Evolutionary conservation across 2,113 vertebrate species (phyloP).

Genomic region (Otis tarda): DNA sequence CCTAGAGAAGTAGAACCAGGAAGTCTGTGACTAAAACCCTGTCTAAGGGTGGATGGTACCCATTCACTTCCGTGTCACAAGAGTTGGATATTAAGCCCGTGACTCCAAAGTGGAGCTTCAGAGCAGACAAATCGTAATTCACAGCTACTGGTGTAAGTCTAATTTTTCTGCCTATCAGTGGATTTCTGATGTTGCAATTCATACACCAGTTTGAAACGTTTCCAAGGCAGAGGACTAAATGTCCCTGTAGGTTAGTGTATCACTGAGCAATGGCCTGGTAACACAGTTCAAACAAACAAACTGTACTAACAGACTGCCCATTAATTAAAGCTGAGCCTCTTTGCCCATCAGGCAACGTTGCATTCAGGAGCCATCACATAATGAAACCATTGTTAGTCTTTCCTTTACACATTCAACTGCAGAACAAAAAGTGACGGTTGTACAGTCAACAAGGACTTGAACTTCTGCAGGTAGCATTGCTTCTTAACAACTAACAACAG

Average conservation of each 20-base stretch:
- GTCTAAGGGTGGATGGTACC: not conserved
- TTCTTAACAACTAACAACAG: not conserved
- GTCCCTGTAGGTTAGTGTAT: not conserved
- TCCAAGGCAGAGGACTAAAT: not conserved
- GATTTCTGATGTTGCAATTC: not conserved
- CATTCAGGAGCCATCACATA: constrained; percentile 16
- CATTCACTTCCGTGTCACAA: not conserved
- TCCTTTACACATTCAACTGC: not conserved
- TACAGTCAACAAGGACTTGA: not conserved
- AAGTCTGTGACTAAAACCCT: not conserved
- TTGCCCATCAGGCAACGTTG: not conserved
- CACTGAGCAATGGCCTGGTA: not conserved
- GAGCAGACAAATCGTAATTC: not conserved
- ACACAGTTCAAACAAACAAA: not conserved
- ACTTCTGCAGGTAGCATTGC: not conserved
- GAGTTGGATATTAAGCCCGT: not conserved
- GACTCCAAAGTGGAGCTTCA: not conserved
- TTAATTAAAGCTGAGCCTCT: constrained; percentile 39
- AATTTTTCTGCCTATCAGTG: not conserved
- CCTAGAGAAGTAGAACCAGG: not conserved
- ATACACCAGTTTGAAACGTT: not conserved
- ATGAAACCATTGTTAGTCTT: constrained; percentile 24
- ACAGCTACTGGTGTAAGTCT: not conserved
- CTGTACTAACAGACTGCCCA: not conserved
- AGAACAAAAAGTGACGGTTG: constrained; percentile 30